Conservation (phyloP, 2,113 vertebrate genomes). For the Larimichthys polyactis region DNA sequence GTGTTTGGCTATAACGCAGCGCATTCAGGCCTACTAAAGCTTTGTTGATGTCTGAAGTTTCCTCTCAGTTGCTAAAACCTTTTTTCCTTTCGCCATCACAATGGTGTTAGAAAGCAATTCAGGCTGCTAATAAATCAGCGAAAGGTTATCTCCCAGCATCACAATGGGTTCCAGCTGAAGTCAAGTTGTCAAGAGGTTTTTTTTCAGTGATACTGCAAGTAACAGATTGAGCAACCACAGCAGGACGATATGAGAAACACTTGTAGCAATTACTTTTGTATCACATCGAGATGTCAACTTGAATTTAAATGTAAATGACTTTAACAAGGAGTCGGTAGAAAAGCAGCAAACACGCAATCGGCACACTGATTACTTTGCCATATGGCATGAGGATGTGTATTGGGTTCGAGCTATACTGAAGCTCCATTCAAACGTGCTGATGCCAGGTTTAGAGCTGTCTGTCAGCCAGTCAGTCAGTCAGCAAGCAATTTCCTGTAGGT, state of each 20-base stretch:
- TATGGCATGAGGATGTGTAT: slow-evolving; percentile 31
- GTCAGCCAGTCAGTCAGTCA: slow-evolving; percentile 48
- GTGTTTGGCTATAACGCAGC: slow-evolving; percentile 53
- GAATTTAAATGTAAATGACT: not conserved
- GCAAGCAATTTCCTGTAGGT: slow-evolving; percentile 65
- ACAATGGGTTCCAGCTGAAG: not conserved
- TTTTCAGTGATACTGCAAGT: not conserved
- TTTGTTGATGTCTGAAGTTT: slow-evolving; percentile 55
- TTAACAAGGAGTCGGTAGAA: not conserved
- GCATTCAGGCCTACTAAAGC: slow-evolving; percentile 47
- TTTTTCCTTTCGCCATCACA: not conserved
- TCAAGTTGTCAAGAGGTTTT: slow-evolving; percentile 5
- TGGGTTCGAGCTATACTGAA: slow-evolving; percentile 28
- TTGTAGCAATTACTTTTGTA: not conserved
- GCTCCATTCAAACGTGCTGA: slow-evolving; percentile 39
- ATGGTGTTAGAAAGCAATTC: not conserved
- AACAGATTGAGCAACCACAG: not conserved
- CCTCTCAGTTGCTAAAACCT: slow-evolving; percentile 17
- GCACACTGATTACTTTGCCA: slow-evolving; percentile 56
- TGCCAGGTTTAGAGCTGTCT: slow-evolving; percentile 35
- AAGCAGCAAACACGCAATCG: slow-evolving; percentile 8
- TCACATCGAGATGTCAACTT: slow-evolving; percentile 9
- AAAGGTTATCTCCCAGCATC: slow-evolving; percentile 9
- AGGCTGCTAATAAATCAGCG: slow-evolving; percentile 19
- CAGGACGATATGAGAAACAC: not conserved